Percentiles rank a stretch among this genome's conserved stretches.
Evolutionary conservation across 2,888 invertebrate species (phyloP).

Genomic region (Phania funesta): DNA sequence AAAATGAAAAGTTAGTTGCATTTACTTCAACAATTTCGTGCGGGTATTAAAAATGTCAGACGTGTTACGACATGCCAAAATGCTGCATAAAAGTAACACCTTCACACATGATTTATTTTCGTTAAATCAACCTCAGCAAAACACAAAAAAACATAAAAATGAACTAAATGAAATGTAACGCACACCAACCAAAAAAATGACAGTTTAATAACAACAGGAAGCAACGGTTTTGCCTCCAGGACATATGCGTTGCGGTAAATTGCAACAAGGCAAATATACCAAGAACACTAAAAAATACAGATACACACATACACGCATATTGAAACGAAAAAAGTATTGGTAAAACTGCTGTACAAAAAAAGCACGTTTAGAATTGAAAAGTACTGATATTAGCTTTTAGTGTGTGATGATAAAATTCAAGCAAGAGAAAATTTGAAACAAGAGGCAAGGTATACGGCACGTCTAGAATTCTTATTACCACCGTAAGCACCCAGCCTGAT

Average conservation of each 20-base stretch:
- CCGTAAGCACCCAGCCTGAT: conserved; percentile 61
- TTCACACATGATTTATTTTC: conserved; percentile 78
- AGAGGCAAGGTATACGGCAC: conserved; percentile 34
- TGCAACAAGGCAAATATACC: conserved; percentile 66
- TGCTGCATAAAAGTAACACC: conserved; percentile 73
- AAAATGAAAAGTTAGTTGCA: conserved; percentile 64
- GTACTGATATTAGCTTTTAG: conserved; percentile 48
- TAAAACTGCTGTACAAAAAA: conserved; percentile 40
- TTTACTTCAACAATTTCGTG: conserved; percentile 71
- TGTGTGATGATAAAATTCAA: conserved; percentile 10
- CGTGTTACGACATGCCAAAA: conserved; percentile 68
- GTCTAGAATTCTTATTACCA: conserved; percentile 58
- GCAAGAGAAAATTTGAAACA: not conserved
- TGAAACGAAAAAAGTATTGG: conserved; percentile 48
- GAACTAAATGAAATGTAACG: conserved; percentile 24
- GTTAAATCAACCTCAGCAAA: conserved; percentile 71
- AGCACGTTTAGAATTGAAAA: conserved; percentile 33
- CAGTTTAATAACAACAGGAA: conserved; percentile 63
- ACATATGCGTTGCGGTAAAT: conserved; percentile 68
- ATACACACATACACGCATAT: conserved; percentile 1
- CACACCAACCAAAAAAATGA: conserved; percentile 24
- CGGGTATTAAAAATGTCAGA: conserved; percentile 78
- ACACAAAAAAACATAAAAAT: conserved; percentile 1
- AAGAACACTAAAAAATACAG: conserved; percentile 17
- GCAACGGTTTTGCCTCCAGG: conserved; percentile 66